Evolutionary conservation across 37 sponge, comb jelly and placozoan genomes (phyloP).

Genomic region (Ephydatia muelleri): DNA sequence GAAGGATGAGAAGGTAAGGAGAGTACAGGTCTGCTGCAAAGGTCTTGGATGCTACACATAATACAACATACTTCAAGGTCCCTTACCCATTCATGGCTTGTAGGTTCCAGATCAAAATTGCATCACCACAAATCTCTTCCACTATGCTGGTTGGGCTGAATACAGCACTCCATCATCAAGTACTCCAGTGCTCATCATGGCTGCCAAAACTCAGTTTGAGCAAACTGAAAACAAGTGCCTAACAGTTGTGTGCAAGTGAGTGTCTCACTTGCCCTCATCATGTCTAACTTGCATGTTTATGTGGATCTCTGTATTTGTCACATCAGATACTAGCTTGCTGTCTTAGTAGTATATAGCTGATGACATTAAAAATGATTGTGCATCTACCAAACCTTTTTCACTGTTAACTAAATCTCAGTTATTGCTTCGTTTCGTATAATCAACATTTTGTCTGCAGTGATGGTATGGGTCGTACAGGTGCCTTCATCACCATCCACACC

Average conservation of each 20-base stretch:
- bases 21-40: too few species aligned
- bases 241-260: conserved; percentile 78
- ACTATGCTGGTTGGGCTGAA: conserved; percentile 64
- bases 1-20: conserved; percentile 52
- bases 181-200: conserved; percentile 39
- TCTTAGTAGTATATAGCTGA: too few species aligned
- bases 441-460: background rate
- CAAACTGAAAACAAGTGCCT: conserved; percentile 71
- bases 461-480: conserved; percentile 48
- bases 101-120: background rate
- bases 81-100: background rate
- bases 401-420: background rate
- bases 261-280: background rate
- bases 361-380: too few species aligned
- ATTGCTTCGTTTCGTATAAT: background rate
- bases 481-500: conserved; percentile 20
- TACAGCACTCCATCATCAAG: conserved; percentile 24
- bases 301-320: too few species aligned
- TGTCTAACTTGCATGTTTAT: too few species aligned
- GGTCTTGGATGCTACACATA: too few species aligned
- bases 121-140: conserved; percentile 37
- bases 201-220: conserved; percentile 15
- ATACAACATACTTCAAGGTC: too few species aligned
- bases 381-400: too few species aligned
- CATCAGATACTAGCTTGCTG: too few species aligned